phyloP scores from a whole-genome alignment of 1,140 invertebrate genomes.

The Pemphigus obesinymphae region DNA sequence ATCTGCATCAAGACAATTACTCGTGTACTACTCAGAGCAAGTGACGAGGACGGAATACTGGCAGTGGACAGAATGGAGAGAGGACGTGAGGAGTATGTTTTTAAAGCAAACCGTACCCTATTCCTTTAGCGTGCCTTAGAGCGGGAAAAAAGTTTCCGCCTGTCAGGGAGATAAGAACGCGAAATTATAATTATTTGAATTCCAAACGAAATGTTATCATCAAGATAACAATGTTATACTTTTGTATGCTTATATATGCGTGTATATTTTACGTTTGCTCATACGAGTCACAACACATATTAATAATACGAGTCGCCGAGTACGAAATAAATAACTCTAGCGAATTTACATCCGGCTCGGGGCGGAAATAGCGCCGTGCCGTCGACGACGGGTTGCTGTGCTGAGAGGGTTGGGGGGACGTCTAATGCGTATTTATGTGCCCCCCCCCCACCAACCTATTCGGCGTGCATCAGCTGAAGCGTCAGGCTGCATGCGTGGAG shows the following conservation, averaged over 20 bases:
- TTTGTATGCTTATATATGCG: neutral
- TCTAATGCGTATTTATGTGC: conserved; percentile 30
- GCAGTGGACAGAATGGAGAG: too few species aligned
- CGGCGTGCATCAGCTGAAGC: neutral
- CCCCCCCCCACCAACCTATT: too few species aligned
- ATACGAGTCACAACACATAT: neutral
- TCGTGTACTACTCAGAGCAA: too few species aligned
- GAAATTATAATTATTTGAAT: conserved; percentile 20
- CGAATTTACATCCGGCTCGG: neutral
- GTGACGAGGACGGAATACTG: too few species aligned
- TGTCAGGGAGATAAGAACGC: neutral
- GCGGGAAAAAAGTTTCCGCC: too few species aligned
- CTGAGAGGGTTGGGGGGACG: too few species aligned
- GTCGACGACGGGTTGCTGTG: too few species aligned
- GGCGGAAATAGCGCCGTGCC: neutral
- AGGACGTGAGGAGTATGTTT: too few species aligned
- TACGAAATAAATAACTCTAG: conserved; percentile 2
- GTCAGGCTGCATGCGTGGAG: neutral
- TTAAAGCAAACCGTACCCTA: too few species aligned
- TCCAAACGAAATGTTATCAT: neutral
- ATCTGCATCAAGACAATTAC: too few species aligned
- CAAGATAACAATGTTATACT: neutral
- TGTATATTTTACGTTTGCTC: neutral
- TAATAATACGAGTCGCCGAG: neutral
- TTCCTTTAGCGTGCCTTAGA: too few species aligned